Base-by-base conservation (phyloP, 1,140 invertebrate genomes). In the Drosophila bocki region DNA sequence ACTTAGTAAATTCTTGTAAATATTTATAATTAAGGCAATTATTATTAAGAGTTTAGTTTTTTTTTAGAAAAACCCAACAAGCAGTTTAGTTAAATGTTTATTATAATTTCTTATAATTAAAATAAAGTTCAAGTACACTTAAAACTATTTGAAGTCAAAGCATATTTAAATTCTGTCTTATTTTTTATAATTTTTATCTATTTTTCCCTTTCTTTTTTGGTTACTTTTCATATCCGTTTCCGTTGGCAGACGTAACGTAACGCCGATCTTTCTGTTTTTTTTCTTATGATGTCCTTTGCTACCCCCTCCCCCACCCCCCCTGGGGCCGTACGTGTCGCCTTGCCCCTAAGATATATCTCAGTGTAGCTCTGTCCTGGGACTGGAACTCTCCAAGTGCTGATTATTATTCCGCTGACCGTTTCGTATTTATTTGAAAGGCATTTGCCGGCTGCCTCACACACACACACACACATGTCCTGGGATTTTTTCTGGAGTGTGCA, bases 381-480 rank as follows among this genome's bases (percentile, higher is more conserved):
- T 51, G 33, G 15, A 29, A 63, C 61, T 39, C 42, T 63, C 48
- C 64, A 61, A 47, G 60, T 74, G 77, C 85, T 88, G 81, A 90
- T 88, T 88, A 88, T 90, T 88, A 88, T 88, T 90, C 84, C 85
- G 85, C 81, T 88, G 84, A 88, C 84, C 84, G 71, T 90, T 90
- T 88, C 85, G 85, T 90, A 88, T 88, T 90, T 90, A 90, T 90
- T 90, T 90, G 85, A 88, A 88, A 88, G 85, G 84, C 85, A 88
- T 88, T 88, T 88, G 81, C 81, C 63, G 64, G 57, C 63, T 61
- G 47, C 54, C 74, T 64, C 50, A 72, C 54, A 74, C 45, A 50
- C 41, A 71, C 32, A 80, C 61, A 63, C 54, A 72, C 64, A 72
- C 45, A 35, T 33, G 29, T 6, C 19, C 12, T 59, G 12, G 17